Base-by-base conservation (phyloP, 1,140 invertebrate species). In the Neodiprion pinetum region DNA sequence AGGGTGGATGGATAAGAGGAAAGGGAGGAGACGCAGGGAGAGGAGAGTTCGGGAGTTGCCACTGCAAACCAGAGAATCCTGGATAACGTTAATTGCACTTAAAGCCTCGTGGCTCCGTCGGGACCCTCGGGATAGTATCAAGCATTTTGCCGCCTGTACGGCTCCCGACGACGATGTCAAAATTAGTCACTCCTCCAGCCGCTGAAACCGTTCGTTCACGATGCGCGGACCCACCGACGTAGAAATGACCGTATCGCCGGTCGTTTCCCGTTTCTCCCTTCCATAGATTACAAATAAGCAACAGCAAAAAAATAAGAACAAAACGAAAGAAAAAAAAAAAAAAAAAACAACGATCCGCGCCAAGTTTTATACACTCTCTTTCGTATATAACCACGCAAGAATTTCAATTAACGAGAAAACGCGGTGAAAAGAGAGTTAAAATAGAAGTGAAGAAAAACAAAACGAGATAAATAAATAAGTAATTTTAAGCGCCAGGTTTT, bases 71-170 rank as follows among this genome's bases (percentile, higher is more conserved):
- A 61, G 53, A 61, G 53, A 61, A 61, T 61, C 53, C 53, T 61
- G 53, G 53, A 61, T 61, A 61, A 61, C 53, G 53, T 61, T 61
- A 61, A 61, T 61, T 61, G 53, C 53, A 61, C 53, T 61, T 61
- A 61, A 61, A 61, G 53, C 53, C 53, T 61, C 53, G 53, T 61
- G 53, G 53, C 53, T 61, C 53, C 53, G 53, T 0, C 17, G 17
- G 17, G 53, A 9, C 5, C 53, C 53, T 5, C 53, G 53, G 53
- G 53, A 61, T 61, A 1, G 28, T 40, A 61, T 61, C 53, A 61
- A 61, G 53, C n/a, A 61, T 61, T 61, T 61, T 61, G 53, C 53
- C 53, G 53, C 53, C 28, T 61, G 53, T 9, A 12, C 4, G 3
- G 53, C 53, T 17, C 11, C 53, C 53, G n/a, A 12, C 53, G 53